Base-by-base conservation (phyloP, 2,888 invertebrate genomes). In the Yponomeuta plumbellus region DNA sequence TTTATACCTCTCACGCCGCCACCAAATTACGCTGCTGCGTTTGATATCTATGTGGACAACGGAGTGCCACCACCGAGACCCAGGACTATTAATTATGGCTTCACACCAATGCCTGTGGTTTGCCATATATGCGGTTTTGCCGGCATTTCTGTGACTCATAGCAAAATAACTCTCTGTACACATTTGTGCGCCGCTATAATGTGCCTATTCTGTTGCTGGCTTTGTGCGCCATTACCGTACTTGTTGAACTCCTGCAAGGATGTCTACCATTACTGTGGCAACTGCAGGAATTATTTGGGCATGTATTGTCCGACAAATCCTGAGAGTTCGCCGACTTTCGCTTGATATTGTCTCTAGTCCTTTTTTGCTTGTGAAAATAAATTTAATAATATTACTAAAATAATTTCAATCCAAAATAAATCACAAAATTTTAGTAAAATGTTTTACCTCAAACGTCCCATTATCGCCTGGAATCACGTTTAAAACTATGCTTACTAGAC, bases 201-300 rank as follows among this genome's bases (percentile, higher is more conserved):
- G 56, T 90, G 88, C 69, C 26, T 91, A n/a, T 78, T 90, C 61
- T 89, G 86, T 67, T 91, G 90, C 71, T 91, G 90, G 90, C 68
- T 88, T 66, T 91, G 90, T 74, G 87, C 80, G 1, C 90, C 90
- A 0, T 72, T 91, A 64, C 90, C 90, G 0, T 91, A 91, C 67
- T 71, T 91, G 56, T 71, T 89, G 64, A 77, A 80, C 58, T 89
- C 90, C n/a, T 91, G 90, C 74, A 90, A 90, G 74, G 84, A 89
- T 70, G 90, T 91, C 0, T 85, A 88, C 71, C 90, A 91, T 76
- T 86, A 88, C 73, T 91, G 90, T 71, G 79, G 84, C 73, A 87
- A 85, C 72, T 91, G 90, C 72, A 82, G 86, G 68, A 77, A 73
- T 64, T 86, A 79, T 71, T 76, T 91, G 67, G 90, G 90, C 11